Percentiles rank a stretch among this genome's conserved stretches.
phyloP scores from a whole-genome alignment of 2,797 vertebrate genomes.

The Neolamprologus multifasciatus region DNA sequence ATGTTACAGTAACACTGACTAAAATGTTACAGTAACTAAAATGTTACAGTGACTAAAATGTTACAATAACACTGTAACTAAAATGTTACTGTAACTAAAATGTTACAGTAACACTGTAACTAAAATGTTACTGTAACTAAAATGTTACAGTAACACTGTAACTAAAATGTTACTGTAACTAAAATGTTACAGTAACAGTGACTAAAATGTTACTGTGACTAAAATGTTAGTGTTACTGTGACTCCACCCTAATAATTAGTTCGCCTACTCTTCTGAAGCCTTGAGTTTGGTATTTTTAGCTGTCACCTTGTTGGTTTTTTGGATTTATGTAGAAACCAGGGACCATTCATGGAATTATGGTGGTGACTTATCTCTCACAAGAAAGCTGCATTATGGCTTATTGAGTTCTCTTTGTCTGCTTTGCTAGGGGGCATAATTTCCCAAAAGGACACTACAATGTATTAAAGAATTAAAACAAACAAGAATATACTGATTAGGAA shows the following conservation, averaged over 20 bases:
- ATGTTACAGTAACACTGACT: too few species aligned
- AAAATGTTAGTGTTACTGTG: not conserved
- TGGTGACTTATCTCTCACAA: not conserved
- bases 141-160: too few species aligned
- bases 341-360: not conserved
- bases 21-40: too few species aligned
- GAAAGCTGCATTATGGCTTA: not conserved
- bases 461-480: not conserved
- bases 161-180: too few species aligned
- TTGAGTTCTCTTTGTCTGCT: not conserved
- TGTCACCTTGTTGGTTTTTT: not conserved
- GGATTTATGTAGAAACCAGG: not conserved
- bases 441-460: not conserved
- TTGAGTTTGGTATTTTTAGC: not conserved
- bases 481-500: not conserved
- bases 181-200: too few species aligned
- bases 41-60: too few species aligned
- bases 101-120: too few species aligned
- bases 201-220: too few species aligned
- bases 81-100: too few species aligned
- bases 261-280: not conserved
- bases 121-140: too few species aligned
- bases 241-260: not conserved
- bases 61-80: too few species aligned
- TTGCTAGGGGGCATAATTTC: not conserved